Conservation (phyloP, 2,888 invertebrate species). For the Listrodromus nycthemerus region DNA sequence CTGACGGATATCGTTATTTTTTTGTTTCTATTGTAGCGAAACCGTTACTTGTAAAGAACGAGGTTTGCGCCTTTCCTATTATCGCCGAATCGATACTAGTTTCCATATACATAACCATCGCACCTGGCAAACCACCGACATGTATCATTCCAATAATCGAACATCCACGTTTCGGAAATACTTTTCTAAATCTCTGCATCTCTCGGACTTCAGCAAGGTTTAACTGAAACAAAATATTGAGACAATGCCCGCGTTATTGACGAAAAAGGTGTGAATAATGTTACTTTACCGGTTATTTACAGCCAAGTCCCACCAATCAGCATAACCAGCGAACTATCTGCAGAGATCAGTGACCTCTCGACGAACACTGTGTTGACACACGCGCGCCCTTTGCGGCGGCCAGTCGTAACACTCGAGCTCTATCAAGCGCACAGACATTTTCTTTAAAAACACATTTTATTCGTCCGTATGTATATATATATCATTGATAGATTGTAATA, state of each 20-base stretch:
- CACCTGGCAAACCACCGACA: constrained; percentile 89
- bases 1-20: too few relatives aligned
- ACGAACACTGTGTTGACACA: background rate
- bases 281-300: too few relatives aligned
- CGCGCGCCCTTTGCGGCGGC: background rate
- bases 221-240: constrained; percentile 15
- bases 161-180: constrained; percentile 84
- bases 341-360: constrained; percentile 2
- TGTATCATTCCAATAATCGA: constrained; percentile 91
- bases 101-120: background rate
- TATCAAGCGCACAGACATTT: background rate
- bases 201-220: background rate
- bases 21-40: background rate
- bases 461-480: constrained; percentile 79
- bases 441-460: constrained; percentile 82
- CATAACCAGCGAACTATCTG: background rate
- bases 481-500: constrained; percentile 83
- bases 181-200: constrained; percentile 84
- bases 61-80: background rate
- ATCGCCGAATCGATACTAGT: constrained; percentile 17
- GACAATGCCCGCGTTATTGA: background rate
- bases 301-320: too few relatives aligned
- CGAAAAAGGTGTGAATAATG: background rate
- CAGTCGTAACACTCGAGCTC: background rate
- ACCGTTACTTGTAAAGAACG: background rate